Evolutionary conservation across 2,113 vertebrate genomes (phyloP), one percentile per base, ranked within the genome.

Genomic region (Artemisiospiza belli): DNA sequence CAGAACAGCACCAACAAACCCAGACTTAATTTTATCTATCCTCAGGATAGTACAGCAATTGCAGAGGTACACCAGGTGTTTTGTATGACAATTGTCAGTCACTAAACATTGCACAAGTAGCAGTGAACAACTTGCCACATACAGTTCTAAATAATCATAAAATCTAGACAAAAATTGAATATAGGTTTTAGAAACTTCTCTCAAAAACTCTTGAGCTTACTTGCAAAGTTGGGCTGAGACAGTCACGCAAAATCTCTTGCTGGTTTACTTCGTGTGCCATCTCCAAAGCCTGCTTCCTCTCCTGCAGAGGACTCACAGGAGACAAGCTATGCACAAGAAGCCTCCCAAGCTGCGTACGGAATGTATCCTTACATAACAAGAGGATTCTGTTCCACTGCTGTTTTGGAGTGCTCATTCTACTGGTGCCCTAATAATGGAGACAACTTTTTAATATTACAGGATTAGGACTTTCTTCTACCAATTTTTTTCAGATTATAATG

Each of bases 301-400:
- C 98, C 47, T 97, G 97, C 55, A 98, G 92, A 13, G 97, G 94
- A 54, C 97, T 98, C 1, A 94, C 17, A 23, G 99, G 98, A 82
- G 99, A 99, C 69, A 99, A 97, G 6, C 97, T 98, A 95, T 99
- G 98, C n/a, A 99, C 99, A 35, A 99, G 98, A 41, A 99, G 96
- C 62, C 99, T 99, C 17, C 99, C 99, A 23, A 99, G 98, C 49
- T 99, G 99, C 0, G 98, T 97, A 74, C 98, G 98, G 92, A 99
- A 99, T 0, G 98, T 99, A 82, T 99, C 99, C 35, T 98, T 98
- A 89, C 99, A 99, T 5, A 98, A 98, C 96, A 98, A 98, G 4
- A 99, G 96, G 92, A 99, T 98, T 89, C 98, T 98, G 54, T 94
- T 97, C 99, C 99, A 99, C 92, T 99, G 99, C 54, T 99, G 99